phyloP scores from a whole-genome alignment of 2,113 vertebrate species.

The Phaetusa simplex region DNA sequence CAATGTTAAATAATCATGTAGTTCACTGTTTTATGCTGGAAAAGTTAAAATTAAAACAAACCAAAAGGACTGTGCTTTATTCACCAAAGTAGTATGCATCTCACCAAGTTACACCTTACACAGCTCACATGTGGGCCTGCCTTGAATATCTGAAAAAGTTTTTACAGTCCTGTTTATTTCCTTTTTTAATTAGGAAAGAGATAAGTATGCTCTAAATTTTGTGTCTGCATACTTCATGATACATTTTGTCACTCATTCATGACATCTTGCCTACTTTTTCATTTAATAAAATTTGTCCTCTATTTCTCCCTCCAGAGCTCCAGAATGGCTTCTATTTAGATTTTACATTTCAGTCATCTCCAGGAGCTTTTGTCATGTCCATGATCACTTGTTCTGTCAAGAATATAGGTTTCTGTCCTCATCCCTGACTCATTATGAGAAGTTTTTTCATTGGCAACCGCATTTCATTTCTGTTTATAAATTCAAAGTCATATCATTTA shows the following conservation, averaged over 20 bases:
- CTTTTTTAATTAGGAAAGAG: background rate
- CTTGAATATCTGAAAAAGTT: background rate
- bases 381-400: background rate
- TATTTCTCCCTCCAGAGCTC: background rate
- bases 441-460: background rate
- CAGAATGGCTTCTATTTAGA: background rate
- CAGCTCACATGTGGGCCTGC: background rate
- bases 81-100: background rate
- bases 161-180: background rate
- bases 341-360: background rate
- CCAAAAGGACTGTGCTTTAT: background rate
- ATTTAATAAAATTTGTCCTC: background rate
- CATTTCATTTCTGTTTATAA: background rate
- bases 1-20: background rate
- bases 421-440: background rate
- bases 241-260: background rate
- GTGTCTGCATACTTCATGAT: background rate
- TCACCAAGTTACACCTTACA: background rate
- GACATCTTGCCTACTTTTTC: rapidly evolving
- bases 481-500: background rate
- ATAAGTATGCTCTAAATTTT: background rate
- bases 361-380: background rate
- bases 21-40: background rate
- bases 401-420: background rate
- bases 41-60: background rate